Conservation (phyloP, 2,797 vertebrate genomes). For the Periophthalmus magnuspinnatus region DNA sequence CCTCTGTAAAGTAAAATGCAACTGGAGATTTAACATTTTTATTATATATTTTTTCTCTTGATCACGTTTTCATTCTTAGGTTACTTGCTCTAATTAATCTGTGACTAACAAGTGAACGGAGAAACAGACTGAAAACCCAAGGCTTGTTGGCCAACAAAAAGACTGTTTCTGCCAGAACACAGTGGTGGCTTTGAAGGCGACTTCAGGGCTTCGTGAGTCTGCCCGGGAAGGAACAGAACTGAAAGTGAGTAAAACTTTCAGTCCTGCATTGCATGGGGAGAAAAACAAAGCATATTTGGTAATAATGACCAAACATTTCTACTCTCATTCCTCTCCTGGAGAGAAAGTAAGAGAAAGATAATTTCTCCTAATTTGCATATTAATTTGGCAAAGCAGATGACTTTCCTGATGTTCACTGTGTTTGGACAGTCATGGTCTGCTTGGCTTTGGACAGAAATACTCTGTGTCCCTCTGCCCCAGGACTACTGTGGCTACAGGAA, state of each 20-base stretch:
- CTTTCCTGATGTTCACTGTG: background rate
- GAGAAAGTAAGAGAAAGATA: no score
- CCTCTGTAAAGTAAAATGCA: conserved; percentile 18
- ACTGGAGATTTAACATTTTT: conserved; percentile 2
- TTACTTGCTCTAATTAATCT: conserved; percentile 4
- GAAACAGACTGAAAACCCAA: conserved; percentile 12
- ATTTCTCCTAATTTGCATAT: conserved; percentile 8
- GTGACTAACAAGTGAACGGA: conserved; percentile 4
- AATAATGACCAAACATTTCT: background rate
- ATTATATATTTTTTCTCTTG: no score
- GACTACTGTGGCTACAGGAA: background rate
- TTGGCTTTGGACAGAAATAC: no score
- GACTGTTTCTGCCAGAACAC: conserved; percentile 3
- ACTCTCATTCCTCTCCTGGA: background rate
- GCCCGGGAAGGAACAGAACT: background rate
- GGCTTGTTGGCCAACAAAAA: conserved; percentile 12
- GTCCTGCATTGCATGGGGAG: background rate
- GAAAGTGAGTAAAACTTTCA: background rate
- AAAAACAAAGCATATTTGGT: background rate
- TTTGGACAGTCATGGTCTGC: background rate
- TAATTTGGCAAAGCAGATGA: background rate
- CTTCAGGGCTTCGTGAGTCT: background rate
- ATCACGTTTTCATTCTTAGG: background rate
- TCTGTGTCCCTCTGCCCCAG: background rate
- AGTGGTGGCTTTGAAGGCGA: conserved; percentile 9